phyloP scores from a whole-genome alignment of 2,113 vertebrate genomes.

The Callopanchax toddi region DNA sequence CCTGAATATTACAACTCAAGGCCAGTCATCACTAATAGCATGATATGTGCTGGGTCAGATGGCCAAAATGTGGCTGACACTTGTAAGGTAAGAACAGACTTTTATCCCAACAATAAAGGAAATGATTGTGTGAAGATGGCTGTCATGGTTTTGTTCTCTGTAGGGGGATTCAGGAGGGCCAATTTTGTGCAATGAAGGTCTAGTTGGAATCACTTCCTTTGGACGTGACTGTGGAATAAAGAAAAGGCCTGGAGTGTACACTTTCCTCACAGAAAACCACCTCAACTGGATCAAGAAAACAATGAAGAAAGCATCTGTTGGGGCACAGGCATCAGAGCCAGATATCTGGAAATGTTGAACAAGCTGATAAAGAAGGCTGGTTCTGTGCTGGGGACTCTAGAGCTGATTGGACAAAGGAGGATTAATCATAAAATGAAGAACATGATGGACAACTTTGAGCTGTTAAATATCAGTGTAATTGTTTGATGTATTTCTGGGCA shows the following conservation, averaged over 20 bases:
- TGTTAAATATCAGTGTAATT: conserved; percentile 49
- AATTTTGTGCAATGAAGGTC: conserved; percentile 51
- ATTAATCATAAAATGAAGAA: too few species aligned
- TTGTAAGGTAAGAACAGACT: conserved; percentile 50
- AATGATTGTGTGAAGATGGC: accelerated
- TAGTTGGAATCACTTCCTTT: conserved; percentile 71
- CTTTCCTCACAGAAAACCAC: conserved; percentile 52
- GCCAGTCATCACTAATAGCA: conserved; percentile 55
- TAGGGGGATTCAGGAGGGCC: conserved; percentile 80
- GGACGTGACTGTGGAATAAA: conserved; percentile 1
- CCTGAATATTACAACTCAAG: conserved; percentile 43
- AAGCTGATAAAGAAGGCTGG: too few species aligned
- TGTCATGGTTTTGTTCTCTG: background rate
- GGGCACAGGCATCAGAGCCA: too few species aligned
- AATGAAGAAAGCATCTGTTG: conserved; percentile 16
- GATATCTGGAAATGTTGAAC: too few species aligned
- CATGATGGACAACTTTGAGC: too few species aligned
- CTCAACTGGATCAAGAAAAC: conserved; percentile 63
- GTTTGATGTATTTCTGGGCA: conserved; percentile 31
- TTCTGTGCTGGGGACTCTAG: too few species aligned
- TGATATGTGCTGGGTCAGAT: conserved; percentile 72
- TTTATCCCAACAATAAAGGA: background rate
- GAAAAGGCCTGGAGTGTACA: conserved; percentile 67
- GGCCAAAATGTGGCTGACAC: conserved; percentile 14
- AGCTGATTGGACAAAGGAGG: too few species aligned